phyloP scores from a whole-genome alignment of 2,797 vertebrate genomes.

The Mareca penelope region DNA sequence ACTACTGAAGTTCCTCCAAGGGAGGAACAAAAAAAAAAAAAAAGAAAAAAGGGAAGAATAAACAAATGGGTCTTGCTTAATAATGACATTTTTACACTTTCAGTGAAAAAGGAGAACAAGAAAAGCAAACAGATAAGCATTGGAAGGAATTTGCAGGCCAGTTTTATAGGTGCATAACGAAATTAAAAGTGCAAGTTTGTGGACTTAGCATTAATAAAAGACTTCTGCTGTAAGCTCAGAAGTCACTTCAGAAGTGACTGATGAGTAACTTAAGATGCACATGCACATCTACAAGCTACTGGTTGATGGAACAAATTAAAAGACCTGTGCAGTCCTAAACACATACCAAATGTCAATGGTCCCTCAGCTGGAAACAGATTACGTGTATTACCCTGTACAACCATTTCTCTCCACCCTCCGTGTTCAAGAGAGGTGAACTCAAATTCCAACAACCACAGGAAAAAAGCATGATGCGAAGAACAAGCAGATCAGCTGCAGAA shows the following conservation, averaged over 20 bases:
- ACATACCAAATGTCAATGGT: neutral
- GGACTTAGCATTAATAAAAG: neutral
- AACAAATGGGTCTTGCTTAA: neutral
- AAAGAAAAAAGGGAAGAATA: neutral
- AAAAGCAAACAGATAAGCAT: neutral
- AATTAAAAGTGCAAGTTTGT: neutral
- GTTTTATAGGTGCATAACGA: neutral
- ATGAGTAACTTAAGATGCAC: neutral
- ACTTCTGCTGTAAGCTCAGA: neutral
- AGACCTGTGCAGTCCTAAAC: neutral
- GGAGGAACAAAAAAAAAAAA: accelerated
- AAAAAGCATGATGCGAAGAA: neutral
- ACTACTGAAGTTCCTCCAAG: neutral
- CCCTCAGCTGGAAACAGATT: neutral
- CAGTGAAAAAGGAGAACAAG: neutral
- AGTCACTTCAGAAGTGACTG: neutral
- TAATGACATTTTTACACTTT: neutral
- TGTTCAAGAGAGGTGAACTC: neutral
- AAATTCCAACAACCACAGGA: neutral
- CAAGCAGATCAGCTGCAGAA: neutral
- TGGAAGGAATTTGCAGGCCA: neutral
- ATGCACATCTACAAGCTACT: neutral
- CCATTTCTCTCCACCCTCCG: neutral
- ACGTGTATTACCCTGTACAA: neutral
- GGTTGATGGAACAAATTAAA: neutral